Evolutionary conservation across 53 echinoderm and acorn worm species (phyloP), one percentile per base, ranked within the genome.

Genomic region (Luidia sarsii): DNA sequence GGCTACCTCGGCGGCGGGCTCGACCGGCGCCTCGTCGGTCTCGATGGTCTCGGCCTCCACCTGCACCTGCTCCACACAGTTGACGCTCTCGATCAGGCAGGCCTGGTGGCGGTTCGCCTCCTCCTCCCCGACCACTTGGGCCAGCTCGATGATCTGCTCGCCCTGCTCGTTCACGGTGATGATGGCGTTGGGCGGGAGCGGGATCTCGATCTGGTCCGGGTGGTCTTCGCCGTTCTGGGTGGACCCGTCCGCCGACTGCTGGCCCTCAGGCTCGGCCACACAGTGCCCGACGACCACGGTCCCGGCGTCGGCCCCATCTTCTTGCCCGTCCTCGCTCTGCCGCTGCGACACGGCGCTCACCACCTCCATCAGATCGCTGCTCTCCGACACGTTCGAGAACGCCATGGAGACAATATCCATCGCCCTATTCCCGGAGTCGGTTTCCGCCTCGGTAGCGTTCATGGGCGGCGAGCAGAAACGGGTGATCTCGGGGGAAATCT

Each of bases 331-430:
- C 18, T 23, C 25, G 35, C 14, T 28, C 31, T 33, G 48, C 10
- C 20, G 36, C 39, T 80, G 57, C n/a, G 37, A 38, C 29, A 59
- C 70, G 33, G 22, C 37, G 28, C 2, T 66, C 25, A 65, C 51
- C 39, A 82, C 82, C 33, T 54, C 66, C 70, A 83, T 83, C 57
- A 83, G 79, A 75, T 75, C 56, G 7, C 81, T 53, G n/a, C 28
- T 68, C 63, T 87, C 91, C 33, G 75, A 62, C 62, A 91, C 83
- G 39, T 91, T 83, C 37, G 87, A 87, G 28, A 91, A 79, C 35
- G 87, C 91, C 79, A 86, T 83, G 6, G 91, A 83, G 32, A 91
- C 83, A 27, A 91, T 83, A 70, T 91, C 91, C 46, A 70, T 77
- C 19, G 65, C 57, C 21, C 33, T 75, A 20, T 29, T 55, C 6